Base-by-base conservation (phyloP, 2,113 vertebrate genomes). In the Penelope pileata region DNA sequence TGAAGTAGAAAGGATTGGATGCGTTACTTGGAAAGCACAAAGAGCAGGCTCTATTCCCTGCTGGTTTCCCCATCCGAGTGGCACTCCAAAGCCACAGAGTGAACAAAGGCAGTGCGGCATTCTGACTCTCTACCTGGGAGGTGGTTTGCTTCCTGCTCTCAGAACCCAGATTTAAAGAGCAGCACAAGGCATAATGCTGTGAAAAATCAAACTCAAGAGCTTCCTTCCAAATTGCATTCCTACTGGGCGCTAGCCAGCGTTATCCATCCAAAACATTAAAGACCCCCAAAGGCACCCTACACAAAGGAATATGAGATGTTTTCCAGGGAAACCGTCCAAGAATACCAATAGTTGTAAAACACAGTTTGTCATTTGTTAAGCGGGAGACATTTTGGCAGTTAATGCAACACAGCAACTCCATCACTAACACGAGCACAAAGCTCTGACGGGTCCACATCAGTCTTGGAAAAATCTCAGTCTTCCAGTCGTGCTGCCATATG, bases 161-260 rank as follows among this genome's bases (percentile, higher is more conserved):
- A 58, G 18, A 62, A 34, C 23, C 29, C 34, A 69, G 42, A 85
- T 85, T 91, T 94, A 47, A 84, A 89, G 50, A 23, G 29, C 76
- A 76, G 42, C 48, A 77, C 36, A 54, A 62, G 67, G 58, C 10
- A 59, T 2, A 79, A 10, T 13, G 5, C 78, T 74, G 45, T 42
- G 63, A 90, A 95, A 93, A 94, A 90, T 47, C 75, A 80, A 64
- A 79, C n/a, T 48, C 62, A 69, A 81, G 10, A 83, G 10, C 56
- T 64, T 77, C 53, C 51, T 86, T 69, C 74, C 62, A 72, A 88
- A 80, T 8, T 59, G 32, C 16, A 63, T n/a, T 69, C 59, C 69
- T 43, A 8, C 4, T 42, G 16, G 66, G 40, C 5, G 7, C 18
- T 24, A 89, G 51, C 48, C 40, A 92, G 30, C 30, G 14, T 45